Percentiles rank a stretch among this genome's conserved stretches.
phyloP scores from a whole-genome alignment of 2,797 vertebrate species.

The Eleutherodactylus coqui region DNA sequence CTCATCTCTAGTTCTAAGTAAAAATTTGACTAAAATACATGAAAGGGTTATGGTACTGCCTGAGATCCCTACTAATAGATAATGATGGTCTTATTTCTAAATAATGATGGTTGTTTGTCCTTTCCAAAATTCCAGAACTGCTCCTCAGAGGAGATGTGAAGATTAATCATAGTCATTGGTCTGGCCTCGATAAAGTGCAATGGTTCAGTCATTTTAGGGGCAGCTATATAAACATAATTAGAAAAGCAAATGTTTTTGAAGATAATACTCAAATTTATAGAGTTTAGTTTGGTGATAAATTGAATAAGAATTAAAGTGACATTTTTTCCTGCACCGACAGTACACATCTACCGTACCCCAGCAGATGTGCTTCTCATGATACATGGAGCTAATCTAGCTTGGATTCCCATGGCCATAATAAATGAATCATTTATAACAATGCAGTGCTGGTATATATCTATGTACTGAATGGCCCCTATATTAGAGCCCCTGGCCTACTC shows the following conservation, averaged over 20 bases:
- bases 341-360: neutral
- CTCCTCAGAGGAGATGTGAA: neutral
- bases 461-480: too few species aligned
- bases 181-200: neutral
- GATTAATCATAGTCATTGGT: neutral
- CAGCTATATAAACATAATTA: neutral
- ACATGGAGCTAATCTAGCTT: neutral
- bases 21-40: neutral
- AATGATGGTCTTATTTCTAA: too few species aligned
- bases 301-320: constrained; percentile 18
- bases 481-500: too few species aligned
- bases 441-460: neutral
- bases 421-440: neutral
- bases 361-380: neutral
- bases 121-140: neutral
- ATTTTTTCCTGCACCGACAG: neutral
- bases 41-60: too few species aligned
- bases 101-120: neutral
- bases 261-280: neutral
- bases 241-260: neutral
- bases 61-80: neutral
- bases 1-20: too few species aligned
- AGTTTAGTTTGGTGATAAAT: neutral
- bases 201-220: neutral
- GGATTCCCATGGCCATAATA: neutral